These are phyloP conservation scores for Cosmorhoe ocellata DNA, from an alignment of 2,888 invertebrate genomes.

Conservation along the genomic window DNA sequence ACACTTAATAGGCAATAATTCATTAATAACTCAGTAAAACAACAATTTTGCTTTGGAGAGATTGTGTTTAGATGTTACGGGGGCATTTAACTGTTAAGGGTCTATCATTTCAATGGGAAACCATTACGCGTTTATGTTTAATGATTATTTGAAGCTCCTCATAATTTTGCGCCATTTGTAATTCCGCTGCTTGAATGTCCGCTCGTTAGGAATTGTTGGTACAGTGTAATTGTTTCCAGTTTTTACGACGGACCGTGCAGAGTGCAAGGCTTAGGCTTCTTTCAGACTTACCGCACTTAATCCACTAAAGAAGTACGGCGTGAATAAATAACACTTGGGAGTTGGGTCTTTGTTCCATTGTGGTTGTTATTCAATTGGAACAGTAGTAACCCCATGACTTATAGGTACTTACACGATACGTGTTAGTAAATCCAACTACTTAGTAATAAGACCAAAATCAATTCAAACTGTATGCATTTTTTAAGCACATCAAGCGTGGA, in stretches of 20 bases:
- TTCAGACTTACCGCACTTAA: neutral
- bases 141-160: conserved; percentile 76
- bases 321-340: neutral
- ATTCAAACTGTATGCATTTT: no score
- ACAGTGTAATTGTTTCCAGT: conserved; percentile 56
- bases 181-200: conserved; percentile 54
- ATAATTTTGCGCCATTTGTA: conserved; percentile 72
- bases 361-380: no score
- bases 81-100: conserved; percentile 71
- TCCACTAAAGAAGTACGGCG: neutral
- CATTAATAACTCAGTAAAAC: conserved; percentile 73
- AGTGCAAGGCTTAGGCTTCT: conserved; percentile 28
- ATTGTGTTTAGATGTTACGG: conserved; percentile 75
- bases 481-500: no score
- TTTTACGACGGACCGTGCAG: conserved; percentile 36
- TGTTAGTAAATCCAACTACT: no score
- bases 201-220: conserved; percentile 61
- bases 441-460: no score
- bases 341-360: no score
- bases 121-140: conserved; percentile 78
- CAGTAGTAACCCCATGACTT: no score
- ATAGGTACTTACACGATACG: no score
- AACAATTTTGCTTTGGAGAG: conserved; percentile 68
- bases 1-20: conserved; percentile 69
- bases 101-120: conserved; percentile 75